These are phyloP conservation scores for Ophthalmolycus amberensis DNA, from an alignment of 2,113 vertebrate species.

Conservation along the genomic window DNA sequence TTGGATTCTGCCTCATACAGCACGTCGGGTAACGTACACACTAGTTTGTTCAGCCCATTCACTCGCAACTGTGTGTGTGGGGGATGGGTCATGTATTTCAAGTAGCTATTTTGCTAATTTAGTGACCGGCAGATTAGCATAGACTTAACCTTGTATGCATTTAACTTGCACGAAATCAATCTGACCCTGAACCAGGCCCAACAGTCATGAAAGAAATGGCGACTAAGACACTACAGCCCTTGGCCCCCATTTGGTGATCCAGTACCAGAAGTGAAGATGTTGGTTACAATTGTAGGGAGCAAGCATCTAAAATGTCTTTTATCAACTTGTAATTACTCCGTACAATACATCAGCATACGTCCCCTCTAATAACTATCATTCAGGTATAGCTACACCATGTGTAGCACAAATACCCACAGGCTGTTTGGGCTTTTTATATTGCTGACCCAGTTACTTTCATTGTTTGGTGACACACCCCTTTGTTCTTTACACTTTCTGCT, in stretches of 20 bases:
- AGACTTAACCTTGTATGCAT: conserved; percentile 21
- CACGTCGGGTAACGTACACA: conserved; percentile 18
- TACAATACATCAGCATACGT: neutral
- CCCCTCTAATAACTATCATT: neutral
- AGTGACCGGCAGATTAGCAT: conserved; percentile 35
- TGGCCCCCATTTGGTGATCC: neutral
- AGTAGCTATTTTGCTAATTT: conserved; percentile 34
- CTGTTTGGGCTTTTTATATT: conserved; percentile 35
- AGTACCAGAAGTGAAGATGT: neutral
- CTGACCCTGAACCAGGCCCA: neutral
- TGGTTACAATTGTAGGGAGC: neutral
- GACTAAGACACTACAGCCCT: neutral
- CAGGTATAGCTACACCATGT: neutral
- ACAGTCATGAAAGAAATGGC: neutral
- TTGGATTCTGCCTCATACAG: neutral
- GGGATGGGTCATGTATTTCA: conserved; percentile 48
- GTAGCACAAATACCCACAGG: neutral
- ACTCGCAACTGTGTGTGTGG: conserved; percentile 22
- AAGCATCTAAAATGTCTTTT: neutral
- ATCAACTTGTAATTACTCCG: neutral
- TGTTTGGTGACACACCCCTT: conserved; percentile 57
- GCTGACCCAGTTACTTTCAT: conserved; percentile 64
- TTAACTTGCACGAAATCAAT: conserved; percentile 17
- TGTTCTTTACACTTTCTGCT: conserved; percentile 33
- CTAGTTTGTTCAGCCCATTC: conserved; percentile 34